Evolutionary conservation across 2,888 invertebrate species (phyloP), one percentile per base, ranked within the genome.

Genomic region (Diachrysia chrysitis): DNA sequence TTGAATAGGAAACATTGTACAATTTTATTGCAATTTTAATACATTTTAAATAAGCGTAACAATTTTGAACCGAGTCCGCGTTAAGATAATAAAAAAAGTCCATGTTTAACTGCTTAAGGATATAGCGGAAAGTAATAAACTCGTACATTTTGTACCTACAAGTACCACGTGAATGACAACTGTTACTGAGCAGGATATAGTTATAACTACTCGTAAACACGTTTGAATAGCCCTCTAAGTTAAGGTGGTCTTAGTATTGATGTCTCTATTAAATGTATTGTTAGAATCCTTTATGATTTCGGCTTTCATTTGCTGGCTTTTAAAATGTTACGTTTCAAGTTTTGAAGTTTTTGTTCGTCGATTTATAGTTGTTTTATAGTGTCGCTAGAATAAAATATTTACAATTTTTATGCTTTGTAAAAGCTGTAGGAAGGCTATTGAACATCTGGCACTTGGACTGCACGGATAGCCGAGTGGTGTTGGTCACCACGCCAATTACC

Each of bases 101-200:
- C 53, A 63, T 72, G 57, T 78, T 83, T 84, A 76, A 85, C 67
- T 69, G 65, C 74, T 58, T 29, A 37, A 66, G 78, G 85, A 87
- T 85, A 83, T 76, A 81, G 82, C 87, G 86, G 78, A 82, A 85
- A 83, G 85, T 68, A 66, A 77, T 77, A 64, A 76, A 73, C 37
- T 23, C 25, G 12, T 46, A 58, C 58, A 78, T 62, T 78, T 78
- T 79, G 74, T 80, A 62, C 66, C 60, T 78, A 62, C 69, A 58
- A 14, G 14, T 16, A 42, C n/a, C 1, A 42, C 83, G 85, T 82
- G 84, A 84, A 85, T 71, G 84, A 85, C 85, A 84, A 75, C 78
- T 85, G 85, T 78, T 79, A 79, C 81, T 72, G 76, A 81, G 73
- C 80, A 73, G 83, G 81, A 82, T 79, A 74, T 71, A 66, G 63